Base-by-base conservation (phyloP, 30 jellyfish, hydroid and myxozoan species). In the Clytia hemisphaerica region DNA sequence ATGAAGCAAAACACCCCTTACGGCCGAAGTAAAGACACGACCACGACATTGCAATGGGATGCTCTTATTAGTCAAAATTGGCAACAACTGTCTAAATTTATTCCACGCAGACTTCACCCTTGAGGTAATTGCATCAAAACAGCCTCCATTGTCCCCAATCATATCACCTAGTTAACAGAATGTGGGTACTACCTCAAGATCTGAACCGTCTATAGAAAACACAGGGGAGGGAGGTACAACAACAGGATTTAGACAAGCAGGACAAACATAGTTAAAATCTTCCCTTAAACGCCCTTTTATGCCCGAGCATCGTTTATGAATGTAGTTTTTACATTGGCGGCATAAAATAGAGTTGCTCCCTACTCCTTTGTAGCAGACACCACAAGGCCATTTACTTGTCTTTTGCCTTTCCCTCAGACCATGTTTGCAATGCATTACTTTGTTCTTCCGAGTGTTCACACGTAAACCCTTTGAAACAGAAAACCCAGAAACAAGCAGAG, bases 221-320 rank as follows among this genome's bases (percentile, higher is more conserved):
- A 9, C n/a, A 9, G 12, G 15, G 12, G 53, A n/a, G n/a, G 53
- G 15, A n/a, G 53, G n/a, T 9, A 42, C 12, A 9, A 42, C 12
- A n/a, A n/a, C n/a, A 9, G 53, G 53, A 42, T 42, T 42, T 42
- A 9, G 15, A 42, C 53, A 42, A 12, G 12, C n/a, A n/a, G 53
- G n/a, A 42, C 53, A 42, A 12, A 42, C 53, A 42, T 9, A 42
- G 12, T 12, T n/a, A 42, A 9, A 12, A 42, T 42, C 53, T 42
- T 12, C 53, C n/a, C n/a, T 12, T n/a, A 42, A 42, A 9, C 53
- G 12, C 15, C n/a, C 53, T n/a, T 42, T 42, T 42, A 42, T 42
- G n/a, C 53, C 53, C n/a, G 53, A 42, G n/a, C 53, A 42, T 42
- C 53, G 53, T 42, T 42, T 42, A 42, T 42, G 53, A n/a, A 42